A percentile compares a stretch with the other conserved stretches of the same genome.
phyloP scores from a whole-genome alignment of 2,113 vertebrate genomes.

The Pseudolaguvia tuberculata region DNA sequence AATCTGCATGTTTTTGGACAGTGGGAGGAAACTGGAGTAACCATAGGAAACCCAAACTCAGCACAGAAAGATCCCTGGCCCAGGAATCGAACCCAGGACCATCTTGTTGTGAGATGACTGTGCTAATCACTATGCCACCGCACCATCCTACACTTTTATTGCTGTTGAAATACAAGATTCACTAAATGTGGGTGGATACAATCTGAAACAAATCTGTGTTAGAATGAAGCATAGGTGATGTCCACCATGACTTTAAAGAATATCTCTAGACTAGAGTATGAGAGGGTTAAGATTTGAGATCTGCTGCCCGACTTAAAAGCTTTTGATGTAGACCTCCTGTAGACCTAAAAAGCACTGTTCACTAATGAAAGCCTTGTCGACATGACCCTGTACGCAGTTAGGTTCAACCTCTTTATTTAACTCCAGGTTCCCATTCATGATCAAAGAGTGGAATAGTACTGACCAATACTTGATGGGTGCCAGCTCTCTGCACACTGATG shows the following conservation, averaged over 20 bases:
- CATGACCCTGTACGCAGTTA: constrained; percentile 48
- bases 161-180: neutral
- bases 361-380: constrained; percentile 51
- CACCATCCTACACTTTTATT: no score
- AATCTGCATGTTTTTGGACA: no score
- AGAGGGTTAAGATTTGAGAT: constrained; percentile 32
- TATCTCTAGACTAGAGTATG: no score
- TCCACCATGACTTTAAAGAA: no score
- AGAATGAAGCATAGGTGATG: no score
- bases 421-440: constrained; percentile 47
- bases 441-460: constrained; percentile 44
- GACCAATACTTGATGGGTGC: constrained; percentile 37
- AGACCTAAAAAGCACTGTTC: constrained; percentile 32
- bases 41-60: no score
- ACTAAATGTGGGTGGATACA: constrained; percentile 16
- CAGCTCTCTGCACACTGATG: constrained; percentile 25
- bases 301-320: constrained; percentile 12
- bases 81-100: no score
- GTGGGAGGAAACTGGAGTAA: no score
- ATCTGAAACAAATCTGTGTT: neutral
- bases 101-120: no score
- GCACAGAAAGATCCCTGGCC: no score
- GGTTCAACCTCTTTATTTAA: constrained; percentile 28
- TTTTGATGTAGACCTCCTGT: constrained; percentile 48
- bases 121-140: no score